phyloP scores from a whole-genome alignment of 92 coral and sea anemone species.

The Phenganax marumi region DNA sequence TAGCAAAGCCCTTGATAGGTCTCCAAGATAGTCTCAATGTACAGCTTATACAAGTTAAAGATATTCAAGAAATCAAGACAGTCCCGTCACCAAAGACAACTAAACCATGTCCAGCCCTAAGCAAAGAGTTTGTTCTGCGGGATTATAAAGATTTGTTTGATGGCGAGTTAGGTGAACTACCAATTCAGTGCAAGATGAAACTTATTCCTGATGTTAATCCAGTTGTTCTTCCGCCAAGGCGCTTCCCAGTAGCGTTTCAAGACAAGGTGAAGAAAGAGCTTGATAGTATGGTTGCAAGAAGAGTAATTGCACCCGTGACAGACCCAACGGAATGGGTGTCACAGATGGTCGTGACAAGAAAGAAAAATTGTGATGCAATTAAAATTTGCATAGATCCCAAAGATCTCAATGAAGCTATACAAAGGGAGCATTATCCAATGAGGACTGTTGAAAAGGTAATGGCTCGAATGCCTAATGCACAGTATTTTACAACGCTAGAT shows the following conservation, averaged over 20 bases:
- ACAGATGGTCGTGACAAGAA: constrained; percentile 34
- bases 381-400: constrained; percentile 18
- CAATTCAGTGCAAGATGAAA: neutral
- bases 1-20: no score
- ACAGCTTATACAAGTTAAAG: no score
- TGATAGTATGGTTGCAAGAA: neutral
- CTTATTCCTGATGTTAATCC: neutral
- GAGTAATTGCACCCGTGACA: neutral
- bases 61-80: no score
- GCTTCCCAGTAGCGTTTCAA: neutral
- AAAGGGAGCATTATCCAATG: constrained; percentile 26
- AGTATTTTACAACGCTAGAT: neutral
- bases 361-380: constrained; percentile 17
- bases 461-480: neutral
- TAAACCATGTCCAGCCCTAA: no score
- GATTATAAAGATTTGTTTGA: no score
- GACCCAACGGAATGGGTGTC: constrained; percentile 19
- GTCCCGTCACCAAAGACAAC: no score
- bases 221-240: neutral
- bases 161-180: no score
- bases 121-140: neutral
- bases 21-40: no score
- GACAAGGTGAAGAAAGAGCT: neutral
- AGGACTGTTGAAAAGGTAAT: neutral
- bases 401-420: constrained; percentile 16